Evolutionary conservation across 2,888 invertebrate genomes (phyloP), one percentile per base, ranked within the genome.

Genomic region (Vanessa cardui): DNA sequence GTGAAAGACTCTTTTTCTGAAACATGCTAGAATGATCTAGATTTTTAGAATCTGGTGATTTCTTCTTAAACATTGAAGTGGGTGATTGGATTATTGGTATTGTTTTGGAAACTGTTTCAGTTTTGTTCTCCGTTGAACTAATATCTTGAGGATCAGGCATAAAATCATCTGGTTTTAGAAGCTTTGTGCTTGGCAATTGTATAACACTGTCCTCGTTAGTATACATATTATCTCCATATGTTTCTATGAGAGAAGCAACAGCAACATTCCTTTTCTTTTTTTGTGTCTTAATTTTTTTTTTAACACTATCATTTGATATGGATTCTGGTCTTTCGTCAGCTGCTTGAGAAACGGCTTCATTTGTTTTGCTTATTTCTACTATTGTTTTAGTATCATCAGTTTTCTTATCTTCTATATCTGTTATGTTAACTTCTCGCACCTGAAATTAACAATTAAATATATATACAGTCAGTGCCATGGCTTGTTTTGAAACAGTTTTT

Each of bases 231-330:
- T 75, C 69, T 12, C 69, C 65, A 63, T 64, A 66, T 31, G 76
- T 69, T 8, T 74, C 74, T 21, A 83, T 68, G 16, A 86, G 76
- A 0, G 87, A 85, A 21, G 77, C 73, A 0, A 86, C n/a, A 2
- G 87, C 88, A 0, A 81, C 80, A 73, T 87, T 87, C 39, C 79
- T 75, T 15, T 75, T 72, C 49, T 75, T 77, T 54, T 76, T 80
- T 67, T 16, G 62, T 69, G 59, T 61, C 52, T 50, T 52, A n/a
- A 46, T 63, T n/a, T 12, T 50, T 56, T 66, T 54, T n/a, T 26
- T 15, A 9, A 18, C 12, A 16, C 69, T 33, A n/a, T 49, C 26
- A 6, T 21, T 15, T 6, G 15, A 26, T 52, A 5, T 26, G 1
- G 21, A 21, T 26, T 16, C 6, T 1, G 15, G 5, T 6, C 21